These are phyloP conservation scores for Eupsilia transversa DNA, from an alignment of 2,888 invertebrate genomes.

Conservation along the genomic window DNA sequence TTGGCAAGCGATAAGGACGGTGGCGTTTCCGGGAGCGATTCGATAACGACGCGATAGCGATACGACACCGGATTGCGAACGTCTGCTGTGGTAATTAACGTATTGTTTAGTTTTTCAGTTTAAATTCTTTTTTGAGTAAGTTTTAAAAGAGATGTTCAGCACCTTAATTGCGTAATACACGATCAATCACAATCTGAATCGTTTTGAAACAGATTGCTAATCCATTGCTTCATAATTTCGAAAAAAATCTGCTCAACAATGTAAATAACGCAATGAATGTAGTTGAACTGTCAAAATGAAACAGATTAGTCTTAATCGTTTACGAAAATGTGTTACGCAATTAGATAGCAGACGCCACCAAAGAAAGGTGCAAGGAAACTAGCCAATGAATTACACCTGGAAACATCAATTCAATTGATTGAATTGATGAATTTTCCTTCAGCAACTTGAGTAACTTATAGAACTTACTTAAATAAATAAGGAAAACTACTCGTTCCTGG, in stretches of 20 bases:
- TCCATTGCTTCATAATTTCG: no score
- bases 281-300: no score
- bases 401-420: no score
- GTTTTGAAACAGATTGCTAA: no score
- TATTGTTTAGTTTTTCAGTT: constrained; percentile 30
- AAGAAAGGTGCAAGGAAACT: no score
- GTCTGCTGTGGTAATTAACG: constrained; percentile 64
- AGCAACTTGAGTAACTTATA: background rate
- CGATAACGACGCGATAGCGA: constrained; percentile 70
- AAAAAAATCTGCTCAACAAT: no score
- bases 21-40: constrained; percentile 75
- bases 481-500: background rate
- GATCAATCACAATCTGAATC: no score
- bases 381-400: background rate
- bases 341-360: no score
- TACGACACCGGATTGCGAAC: constrained; percentile 60
- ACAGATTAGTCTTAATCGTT: no score
- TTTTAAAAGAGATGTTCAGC: background rate
- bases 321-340: no score
- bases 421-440: background rate
- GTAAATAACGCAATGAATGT: no score
- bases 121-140: constrained; percentile 8
- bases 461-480: background rate
- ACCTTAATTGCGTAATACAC: no score
- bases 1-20: constrained; percentile 69